Base-by-base conservation (phyloP, 2,113 vertebrate genomes). In the Eidolon helvum region DNA sequence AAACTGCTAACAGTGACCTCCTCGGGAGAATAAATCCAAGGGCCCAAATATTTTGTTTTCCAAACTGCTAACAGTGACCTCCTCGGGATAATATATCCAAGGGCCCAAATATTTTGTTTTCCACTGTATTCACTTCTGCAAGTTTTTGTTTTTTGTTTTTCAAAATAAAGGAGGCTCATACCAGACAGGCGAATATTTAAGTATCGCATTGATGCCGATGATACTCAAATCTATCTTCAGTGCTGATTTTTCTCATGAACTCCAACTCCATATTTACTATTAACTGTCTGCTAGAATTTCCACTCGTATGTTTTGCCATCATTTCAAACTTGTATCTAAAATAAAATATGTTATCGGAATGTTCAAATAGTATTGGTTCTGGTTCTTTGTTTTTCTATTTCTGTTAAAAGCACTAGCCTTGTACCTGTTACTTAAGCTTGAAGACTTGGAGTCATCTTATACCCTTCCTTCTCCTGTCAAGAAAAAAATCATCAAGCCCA, bases 1-100 rank as follows among this genome's bases (percentile, higher is more conserved):
- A 85, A 89, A 96, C 26, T 90, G 57, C 79, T 90, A 69, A 93
- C 43, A 75, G 72, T 96, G 59, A 96, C 35, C 83, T 96, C 63
- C 53, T 82, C 33, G 82, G 89, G 87, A 82, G 33, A 82, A 92
- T 80, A 86, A 80, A 87, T 82, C 69, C 28, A 66, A 91, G 40
- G 28, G n/a, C 68, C 94, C n/a, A 96, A 86, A 75, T 55, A 71
- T 55, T 91, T 88, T 59, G n/a, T n/a, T n/a, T n/a, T n/a, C 89
- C 50, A 85, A 89, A 96, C 26, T 90, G 57, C 79, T 90, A 69
- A 93, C 43, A 75, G 72, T 96, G 59, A 96, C 35, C 83, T 96
- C 63, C 53, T 82, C 33, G 82, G 89, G 87, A 82, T 28, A 82
- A 92, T 80, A 86, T 74, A 87, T 82, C 69, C 28, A 66, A 91